phyloP scores from a whole-genome alignment of 1,140 invertebrate genomes.

The Macrobrachium rosenbergii region DNA sequence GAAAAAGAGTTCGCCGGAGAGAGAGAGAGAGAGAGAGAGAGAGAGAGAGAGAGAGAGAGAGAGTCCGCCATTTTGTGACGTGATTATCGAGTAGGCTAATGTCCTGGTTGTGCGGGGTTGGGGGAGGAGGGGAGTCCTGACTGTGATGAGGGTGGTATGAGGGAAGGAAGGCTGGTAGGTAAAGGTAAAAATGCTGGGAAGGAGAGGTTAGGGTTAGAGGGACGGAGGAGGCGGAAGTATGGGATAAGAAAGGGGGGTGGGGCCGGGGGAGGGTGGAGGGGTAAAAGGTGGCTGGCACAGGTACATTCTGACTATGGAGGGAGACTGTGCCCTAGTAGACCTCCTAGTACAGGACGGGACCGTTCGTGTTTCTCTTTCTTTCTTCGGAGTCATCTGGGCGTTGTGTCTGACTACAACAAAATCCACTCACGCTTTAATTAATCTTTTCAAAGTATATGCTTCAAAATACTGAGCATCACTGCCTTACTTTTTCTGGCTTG shows the following conservation, averaged over 20 bases:
- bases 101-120: neutral
- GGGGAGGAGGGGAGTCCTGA: neutral
- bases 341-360: no score
- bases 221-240: neutral
- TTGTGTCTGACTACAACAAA: no score
- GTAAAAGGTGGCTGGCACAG: neutral
- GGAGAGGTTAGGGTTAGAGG: neutral
- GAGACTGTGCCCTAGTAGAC: no score
- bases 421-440: no score
- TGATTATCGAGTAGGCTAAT: neutral
- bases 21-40: neutral
- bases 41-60: neutral
- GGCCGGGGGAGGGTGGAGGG: neutral
- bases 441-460: no score
- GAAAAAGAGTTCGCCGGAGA: conserved; percentile 15
- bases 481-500: no score
- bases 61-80: neutral
- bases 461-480: no score
- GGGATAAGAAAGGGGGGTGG: neutral
- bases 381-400: no score
- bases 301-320: no score
- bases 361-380: no score
- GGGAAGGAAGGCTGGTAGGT: neutral
- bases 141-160: neutral
- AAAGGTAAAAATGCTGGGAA: neutral